Evolutionary conservation across 2,888 invertebrate species (phyloP).

Genomic region (Cephus sareptanus): DNA sequence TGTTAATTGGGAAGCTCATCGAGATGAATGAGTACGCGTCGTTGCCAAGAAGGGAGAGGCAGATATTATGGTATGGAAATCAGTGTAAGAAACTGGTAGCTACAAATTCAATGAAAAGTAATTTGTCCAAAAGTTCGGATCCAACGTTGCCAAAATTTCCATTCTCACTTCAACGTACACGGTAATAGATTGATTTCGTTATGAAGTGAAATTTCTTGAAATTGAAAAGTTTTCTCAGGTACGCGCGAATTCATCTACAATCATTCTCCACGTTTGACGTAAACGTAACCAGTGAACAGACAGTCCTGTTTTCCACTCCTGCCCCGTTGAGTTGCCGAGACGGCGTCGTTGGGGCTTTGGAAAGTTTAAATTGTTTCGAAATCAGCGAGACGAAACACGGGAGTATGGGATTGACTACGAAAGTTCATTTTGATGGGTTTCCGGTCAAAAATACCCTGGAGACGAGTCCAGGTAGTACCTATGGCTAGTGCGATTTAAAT

Average conservation of each 20-base stretch:
- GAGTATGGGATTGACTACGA: neutral
- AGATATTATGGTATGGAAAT: neutral
- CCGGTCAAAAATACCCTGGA: neutral
- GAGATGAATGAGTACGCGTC: neutral
- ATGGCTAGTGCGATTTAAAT: neutral
- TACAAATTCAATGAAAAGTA: neutral
- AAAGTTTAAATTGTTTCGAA: slow-evolving; percentile 45
- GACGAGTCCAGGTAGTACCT: neutral
- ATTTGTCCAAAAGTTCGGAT: neutral
- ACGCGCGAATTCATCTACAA: slow-evolving; percentile 3
- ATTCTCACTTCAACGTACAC: neutral
- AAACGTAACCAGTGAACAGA: neutral
- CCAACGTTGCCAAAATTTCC: neutral
- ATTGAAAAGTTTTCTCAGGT: slow-evolving; percentile 16
- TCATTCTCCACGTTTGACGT: neutral
- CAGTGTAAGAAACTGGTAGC: neutral
- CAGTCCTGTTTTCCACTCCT: neutral
- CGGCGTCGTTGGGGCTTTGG: neutral
- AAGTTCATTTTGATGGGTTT: neutral
- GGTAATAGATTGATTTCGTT: slow-evolving; percentile 6
- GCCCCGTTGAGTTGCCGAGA: neutral
- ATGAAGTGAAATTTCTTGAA: slow-evolving; percentile 15
- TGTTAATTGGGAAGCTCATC: neutral
- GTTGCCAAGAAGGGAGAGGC: neutral
- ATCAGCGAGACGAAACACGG: slow-evolving; percentile 7